Conservation (phyloP, 2,113 vertebrate genomes). For the Equus quagga region DNA sequence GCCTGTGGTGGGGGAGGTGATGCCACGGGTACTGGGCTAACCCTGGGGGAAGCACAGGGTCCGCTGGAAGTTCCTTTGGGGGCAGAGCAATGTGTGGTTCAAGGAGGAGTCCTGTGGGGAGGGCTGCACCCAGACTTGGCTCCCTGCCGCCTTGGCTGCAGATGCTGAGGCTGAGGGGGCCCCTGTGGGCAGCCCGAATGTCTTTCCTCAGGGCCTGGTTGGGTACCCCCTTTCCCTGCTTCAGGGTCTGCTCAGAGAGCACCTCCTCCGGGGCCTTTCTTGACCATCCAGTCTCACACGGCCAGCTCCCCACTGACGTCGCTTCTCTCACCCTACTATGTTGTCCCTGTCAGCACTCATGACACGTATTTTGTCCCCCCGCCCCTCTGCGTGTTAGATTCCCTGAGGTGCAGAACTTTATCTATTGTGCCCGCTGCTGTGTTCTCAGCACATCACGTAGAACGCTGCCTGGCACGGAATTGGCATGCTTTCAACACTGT, state of each 20-base stretch:
- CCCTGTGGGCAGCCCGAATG: not conserved
- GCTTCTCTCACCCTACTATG: not conserved
- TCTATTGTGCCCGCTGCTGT: not conserved
- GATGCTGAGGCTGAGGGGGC: not conserved
- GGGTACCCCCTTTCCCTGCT: not conserved
- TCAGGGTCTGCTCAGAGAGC: not conserved
- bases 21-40: too few species aligned
- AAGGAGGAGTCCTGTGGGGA: not conserved
- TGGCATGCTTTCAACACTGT: not conserved
- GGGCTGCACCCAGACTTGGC: not conserved
- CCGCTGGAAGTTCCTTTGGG: not conserved
- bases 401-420: not conserved
- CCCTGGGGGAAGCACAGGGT: too few species aligned
- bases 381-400: accelerated
- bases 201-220: not conserved
- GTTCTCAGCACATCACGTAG: not conserved
- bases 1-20: not conserved
- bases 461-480: not conserved
- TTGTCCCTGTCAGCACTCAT: not conserved
- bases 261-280: not conserved
- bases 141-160: not conserved
- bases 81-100: not conserved
- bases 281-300: not conserved
- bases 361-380: not conserved
- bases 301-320: not conserved